Percentiles rank a stretch among this genome's conserved stretches.
Conservation (phyloP, 2,888 invertebrate genomes). For the Metellina segmentata region DNA sequence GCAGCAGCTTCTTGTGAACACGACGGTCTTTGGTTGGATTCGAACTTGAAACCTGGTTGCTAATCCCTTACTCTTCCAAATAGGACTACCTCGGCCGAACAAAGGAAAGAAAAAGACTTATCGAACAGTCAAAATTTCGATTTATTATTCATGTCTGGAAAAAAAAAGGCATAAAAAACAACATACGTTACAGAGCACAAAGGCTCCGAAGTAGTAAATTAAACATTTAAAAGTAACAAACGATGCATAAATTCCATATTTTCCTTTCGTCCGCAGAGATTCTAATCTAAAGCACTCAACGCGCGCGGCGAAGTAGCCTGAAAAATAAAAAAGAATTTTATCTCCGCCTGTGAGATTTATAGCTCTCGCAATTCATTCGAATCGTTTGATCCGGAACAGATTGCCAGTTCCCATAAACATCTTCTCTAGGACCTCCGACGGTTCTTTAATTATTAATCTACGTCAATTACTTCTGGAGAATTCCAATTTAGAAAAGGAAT, state of each 20-base stretch:
- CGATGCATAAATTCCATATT: background rate
- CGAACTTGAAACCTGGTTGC: too few relatives aligned
- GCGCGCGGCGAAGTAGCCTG: background rate
- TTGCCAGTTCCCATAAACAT: background rate
- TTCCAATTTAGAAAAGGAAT: background rate
- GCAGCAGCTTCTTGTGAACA: too few relatives aligned
- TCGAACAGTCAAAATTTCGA: too few relatives aligned
- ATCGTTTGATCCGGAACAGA: background rate
- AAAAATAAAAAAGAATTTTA: background rate
- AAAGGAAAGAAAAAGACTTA: too few relatives aligned
- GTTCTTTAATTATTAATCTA: background rate
- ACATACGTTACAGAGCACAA: too few relatives aligned
- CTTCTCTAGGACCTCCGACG: background rate
- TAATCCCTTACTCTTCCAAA: too few relatives aligned
- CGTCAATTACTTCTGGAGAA: background rate
- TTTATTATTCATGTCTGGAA: too few relatives aligned
- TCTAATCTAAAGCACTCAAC: background rate
- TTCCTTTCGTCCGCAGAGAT: background rate
- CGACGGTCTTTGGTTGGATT: too few relatives aligned
- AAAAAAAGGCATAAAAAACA: too few relatives aligned
- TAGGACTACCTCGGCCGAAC: too few relatives aligned
- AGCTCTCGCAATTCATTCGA: background rate
- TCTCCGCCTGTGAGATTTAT: background rate
- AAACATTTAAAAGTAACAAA: background rate
- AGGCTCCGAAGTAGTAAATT: too few relatives aligned